phyloP scores from a whole-genome alignment of 92 coral and sea anemone species.

The Epizoanthus scotinus region DNA sequence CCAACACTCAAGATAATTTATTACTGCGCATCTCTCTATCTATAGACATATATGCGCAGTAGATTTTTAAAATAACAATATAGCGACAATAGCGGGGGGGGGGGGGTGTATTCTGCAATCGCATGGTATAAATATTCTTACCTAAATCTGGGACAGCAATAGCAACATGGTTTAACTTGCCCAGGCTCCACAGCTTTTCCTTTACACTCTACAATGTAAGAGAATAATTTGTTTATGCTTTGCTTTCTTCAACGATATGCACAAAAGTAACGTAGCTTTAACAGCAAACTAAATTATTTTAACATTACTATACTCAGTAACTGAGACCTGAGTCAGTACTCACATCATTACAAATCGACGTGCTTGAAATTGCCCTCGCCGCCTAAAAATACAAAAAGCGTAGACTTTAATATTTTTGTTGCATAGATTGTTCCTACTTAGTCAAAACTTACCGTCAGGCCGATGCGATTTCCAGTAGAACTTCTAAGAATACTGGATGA shows the following conservation, averaged over 20 bases:
- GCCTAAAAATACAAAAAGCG: slow-evolving; percentile 9
- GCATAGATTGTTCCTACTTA: not conserved
- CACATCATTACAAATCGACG: slow-evolving; percentile 7
- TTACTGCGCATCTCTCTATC: no score
- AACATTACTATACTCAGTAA: not conserved
- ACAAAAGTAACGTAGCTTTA: not conserved
- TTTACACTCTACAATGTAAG: slow-evolving; percentile 51
- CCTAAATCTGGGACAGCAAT: slow-evolving; percentile 97
- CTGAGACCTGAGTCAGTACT: no score
- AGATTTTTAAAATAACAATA: no score
- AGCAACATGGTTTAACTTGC: slow-evolving; percentile 96
- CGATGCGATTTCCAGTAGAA: not conserved
- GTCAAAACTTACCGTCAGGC: slow-evolving; percentile 17
- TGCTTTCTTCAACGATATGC: not conserved
- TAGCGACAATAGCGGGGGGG: no score
- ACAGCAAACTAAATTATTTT: not conserved
- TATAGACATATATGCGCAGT: no score
- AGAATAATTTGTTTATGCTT: not conserved
- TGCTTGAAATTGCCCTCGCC: slow-evolving; percentile 44
- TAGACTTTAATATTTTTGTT: not conserved
- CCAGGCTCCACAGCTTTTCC: slow-evolving; percentile 86
- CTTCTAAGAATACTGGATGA: slow-evolving; percentile 9
- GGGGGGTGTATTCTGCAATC: no score
- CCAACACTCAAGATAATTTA: no score
- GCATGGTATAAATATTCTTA: slow-evolving; percentile 7